These are phyloP conservation scores for Trematocara unimaculatum DNA, from an alignment of 2,113 vertebrate genomes.

Conservation along the genomic window DNA sequence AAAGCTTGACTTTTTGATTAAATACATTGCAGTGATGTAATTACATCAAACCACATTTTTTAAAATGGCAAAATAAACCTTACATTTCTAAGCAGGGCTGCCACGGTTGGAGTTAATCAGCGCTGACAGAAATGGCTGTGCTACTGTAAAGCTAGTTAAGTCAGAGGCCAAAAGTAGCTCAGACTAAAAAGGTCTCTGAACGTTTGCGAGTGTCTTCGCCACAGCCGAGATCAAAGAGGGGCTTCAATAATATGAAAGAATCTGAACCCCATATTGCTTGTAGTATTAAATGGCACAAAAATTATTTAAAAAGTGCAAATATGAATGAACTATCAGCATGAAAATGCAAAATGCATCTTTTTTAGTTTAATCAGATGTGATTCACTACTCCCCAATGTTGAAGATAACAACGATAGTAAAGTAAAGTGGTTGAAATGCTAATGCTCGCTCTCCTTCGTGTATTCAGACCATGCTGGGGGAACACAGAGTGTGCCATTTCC, in stretches of 20 bases:
- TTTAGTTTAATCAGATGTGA: background rate
- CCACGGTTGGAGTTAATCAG: background rate
- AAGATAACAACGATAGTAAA: background rate
- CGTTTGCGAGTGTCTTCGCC: background rate
- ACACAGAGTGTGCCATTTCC: background rate
- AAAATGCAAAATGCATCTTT: background rate
- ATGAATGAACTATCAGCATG: background rate
- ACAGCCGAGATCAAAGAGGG: background rate
- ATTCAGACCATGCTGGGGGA: background rate
- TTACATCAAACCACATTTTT: background rate
- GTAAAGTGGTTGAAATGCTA: background rate
- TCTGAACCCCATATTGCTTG: background rate
- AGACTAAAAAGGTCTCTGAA: background rate
- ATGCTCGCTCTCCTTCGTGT: background rate
- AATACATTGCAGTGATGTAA: background rate
- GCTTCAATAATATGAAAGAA: background rate
- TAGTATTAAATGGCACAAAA: background rate
- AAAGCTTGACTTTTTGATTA: background rate
- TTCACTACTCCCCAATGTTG: background rate
- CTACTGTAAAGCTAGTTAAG: background rate
- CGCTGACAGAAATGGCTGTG: background rate
- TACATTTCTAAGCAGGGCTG: background rate
- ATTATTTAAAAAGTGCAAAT: accelerated
- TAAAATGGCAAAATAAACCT: background rate
- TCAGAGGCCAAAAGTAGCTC: background rate